These are phyloP conservation scores for Drosophila parvula DNA, from an alignment of 1,140 invertebrate species.

Conservation along the genomic window DNA sequence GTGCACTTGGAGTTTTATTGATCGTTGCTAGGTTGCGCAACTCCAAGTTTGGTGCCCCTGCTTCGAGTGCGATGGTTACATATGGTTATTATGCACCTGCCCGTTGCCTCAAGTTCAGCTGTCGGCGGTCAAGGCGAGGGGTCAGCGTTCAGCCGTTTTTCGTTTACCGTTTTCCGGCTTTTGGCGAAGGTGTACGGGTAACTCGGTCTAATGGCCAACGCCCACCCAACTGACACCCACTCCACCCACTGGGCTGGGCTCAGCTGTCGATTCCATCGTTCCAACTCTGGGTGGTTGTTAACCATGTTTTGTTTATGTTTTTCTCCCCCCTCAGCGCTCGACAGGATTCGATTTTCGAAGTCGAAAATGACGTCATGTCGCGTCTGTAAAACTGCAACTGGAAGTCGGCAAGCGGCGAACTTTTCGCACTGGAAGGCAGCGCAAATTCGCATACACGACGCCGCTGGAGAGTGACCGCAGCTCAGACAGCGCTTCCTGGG, in stretches of 20 bases:
- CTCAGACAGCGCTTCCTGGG: slow-evolving; percentile 47
- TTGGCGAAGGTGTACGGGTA: slow-evolving; percentile 57
- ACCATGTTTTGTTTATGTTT: slow-evolving; percentile 69
- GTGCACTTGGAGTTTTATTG: slow-evolving; percentile 57
- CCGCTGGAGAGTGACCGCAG: slow-evolving; percentile 56
- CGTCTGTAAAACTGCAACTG: slow-evolving; percentile 61
- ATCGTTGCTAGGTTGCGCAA: slow-evolving; percentile 68
- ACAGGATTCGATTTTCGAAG: slow-evolving; percentile 66
- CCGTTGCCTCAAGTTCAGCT: slow-evolving; percentile 63
- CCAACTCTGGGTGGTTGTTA: slow-evolving; percentile 8
- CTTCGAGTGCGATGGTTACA: slow-evolving; percentile 9
- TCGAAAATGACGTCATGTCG: slow-evolving; percentile 77
- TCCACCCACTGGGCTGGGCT: slow-evolving; percentile 10
- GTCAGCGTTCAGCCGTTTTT: slow-evolving; percentile 43
- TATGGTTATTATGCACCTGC: slow-evolving; percentile 47
- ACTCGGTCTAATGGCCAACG: slow-evolving; percentile 39
- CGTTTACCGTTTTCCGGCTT: slow-evolving; percentile 17
- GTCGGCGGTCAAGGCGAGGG: slow-evolving; percentile 72
- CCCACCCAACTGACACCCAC: slow-evolving; percentile 39
- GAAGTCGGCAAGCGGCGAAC: slow-evolving; percentile 52
- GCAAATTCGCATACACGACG: slow-evolving; percentile 47
- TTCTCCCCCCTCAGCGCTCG: slow-evolving; percentile 16
- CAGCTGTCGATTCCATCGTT: slow-evolving; percentile 51
- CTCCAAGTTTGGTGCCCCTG: slow-evolving; percentile 20
- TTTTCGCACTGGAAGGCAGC: slow-evolving; percentile 62